Evolutionary conservation across 2,797 vertebrate species (phyloP).

Genomic region (Lagodon rhomboides): DNA sequence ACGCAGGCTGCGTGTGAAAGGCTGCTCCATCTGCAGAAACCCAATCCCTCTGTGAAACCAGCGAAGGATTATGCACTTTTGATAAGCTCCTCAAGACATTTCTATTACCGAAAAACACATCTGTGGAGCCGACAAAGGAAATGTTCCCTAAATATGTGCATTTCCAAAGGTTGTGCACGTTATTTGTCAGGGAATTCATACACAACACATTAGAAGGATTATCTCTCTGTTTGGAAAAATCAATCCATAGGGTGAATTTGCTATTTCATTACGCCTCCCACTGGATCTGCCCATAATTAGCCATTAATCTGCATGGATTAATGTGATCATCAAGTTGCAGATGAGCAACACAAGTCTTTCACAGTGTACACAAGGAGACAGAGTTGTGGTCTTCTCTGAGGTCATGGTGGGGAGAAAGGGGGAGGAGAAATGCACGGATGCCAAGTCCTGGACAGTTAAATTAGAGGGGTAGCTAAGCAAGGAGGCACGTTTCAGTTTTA

Average conservation of each 20-base stretch:
- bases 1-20: constrained; percentile 81
- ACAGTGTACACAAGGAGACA: constrained; percentile 30
- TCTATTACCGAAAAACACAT: constrained; percentile 81
- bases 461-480: constrained; percentile 67
- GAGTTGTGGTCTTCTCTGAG: constrained; percentile 61
- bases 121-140: constrained; percentile 52
- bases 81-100: constrained; percentile 86
- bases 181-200: not conserved
- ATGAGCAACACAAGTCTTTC: constrained; percentile 50
- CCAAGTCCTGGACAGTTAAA: constrained; percentile 82
- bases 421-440: constrained; percentile 77
- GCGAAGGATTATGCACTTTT: constrained; percentile 85
- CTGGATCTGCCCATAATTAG: constrained; percentile 17
- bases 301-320: constrained; percentile 23
- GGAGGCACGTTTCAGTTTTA: constrained; percentile 58
- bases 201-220: not conserved
- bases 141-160: constrained; percentile 40
- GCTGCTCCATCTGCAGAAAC: constrained; percentile 84
- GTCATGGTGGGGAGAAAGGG: constrained; percentile 72
- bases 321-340: constrained; percentile 39
- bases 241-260: not conserved
- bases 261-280: not conserved
- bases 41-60: constrained; percentile 88
- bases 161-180: constrained; percentile 19
- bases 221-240: not conserved